These are phyloP conservation scores for Ochlodes sylvanus DNA, from an alignment of 2,888 invertebrate species.

Conservation along the genomic window DNA sequence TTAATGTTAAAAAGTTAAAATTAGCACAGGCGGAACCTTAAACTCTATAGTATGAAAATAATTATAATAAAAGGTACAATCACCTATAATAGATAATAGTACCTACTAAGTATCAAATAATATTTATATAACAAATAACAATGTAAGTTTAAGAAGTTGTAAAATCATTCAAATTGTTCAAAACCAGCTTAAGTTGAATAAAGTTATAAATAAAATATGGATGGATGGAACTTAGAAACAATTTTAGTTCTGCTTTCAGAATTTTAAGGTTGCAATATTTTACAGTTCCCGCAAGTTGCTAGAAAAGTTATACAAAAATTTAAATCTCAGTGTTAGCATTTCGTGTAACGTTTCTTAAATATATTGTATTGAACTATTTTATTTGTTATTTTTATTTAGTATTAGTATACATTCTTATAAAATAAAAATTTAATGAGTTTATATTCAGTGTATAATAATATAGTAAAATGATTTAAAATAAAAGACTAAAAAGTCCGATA, in stretches of 20 bases:
- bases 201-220: constrained; percentile 34
- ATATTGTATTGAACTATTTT: background rate
- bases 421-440: no score
- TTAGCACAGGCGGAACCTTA: no score
- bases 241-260: constrained; percentile 29
- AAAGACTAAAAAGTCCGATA: no score
- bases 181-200: constrained; percentile 15
- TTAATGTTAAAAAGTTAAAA: no score
- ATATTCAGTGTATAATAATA: no score
- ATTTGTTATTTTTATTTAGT: no score
- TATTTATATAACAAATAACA: constrained; percentile 7
- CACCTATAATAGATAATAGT: background rate
- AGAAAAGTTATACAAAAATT: constrained; percentile 34
- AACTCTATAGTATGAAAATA: no score
- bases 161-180: constrained; percentile 23
- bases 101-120: background rate
- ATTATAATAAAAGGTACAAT: no score
- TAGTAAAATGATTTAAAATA: no score
- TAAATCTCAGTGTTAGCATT: constrained; percentile 30
- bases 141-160: constrained; percentile 8
- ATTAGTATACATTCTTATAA: no score
- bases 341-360: constrained; percentile 19
- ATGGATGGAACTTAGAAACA: constrained; percentile 34
- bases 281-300: constrained; percentile 33
- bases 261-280: constrained; percentile 33